phyloP scores from a whole-genome alignment of 2,113 vertebrate species.

The Aviceda subcristata region DNA sequence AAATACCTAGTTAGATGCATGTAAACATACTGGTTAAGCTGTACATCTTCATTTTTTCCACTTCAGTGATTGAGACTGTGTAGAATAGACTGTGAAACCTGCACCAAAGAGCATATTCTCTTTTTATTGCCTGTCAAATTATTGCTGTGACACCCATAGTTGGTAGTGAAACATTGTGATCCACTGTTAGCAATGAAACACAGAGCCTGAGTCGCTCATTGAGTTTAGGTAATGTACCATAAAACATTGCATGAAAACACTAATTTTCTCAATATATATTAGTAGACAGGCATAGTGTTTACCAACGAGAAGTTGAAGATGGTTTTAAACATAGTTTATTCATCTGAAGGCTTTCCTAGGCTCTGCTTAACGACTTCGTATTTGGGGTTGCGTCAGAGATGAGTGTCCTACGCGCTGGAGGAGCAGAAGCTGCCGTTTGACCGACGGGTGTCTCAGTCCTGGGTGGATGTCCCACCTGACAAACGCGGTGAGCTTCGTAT shows the following conservation, averaged over 20 bases:
- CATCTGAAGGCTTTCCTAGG: slow-evolving; percentile 42
- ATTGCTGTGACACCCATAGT: slow-evolving; percentile 63
- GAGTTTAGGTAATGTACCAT: slow-evolving; percentile 84
- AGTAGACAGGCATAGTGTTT: slow-evolving; percentile 72
- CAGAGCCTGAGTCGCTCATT: slow-evolving; percentile 66
- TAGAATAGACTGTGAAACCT: slow-evolving; percentile 65
- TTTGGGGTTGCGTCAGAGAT: background rate
- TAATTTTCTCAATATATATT: slow-evolving; percentile 81
- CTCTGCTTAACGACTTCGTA: background rate
- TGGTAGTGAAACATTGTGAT: slow-evolving; percentile 69
- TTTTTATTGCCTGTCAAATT: slow-evolving; percentile 77
- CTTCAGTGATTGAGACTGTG: slow-evolving; percentile 49
- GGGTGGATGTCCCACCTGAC: background rate
- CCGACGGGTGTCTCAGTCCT: background rate
- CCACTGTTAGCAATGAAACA: slow-evolving; percentile 42
- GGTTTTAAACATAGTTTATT: slow-evolving; percentile 72
- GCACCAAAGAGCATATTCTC: slow-evolving; percentile 62
- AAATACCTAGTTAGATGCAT: slow-evolving; percentile 45
- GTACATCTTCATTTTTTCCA: slow-evolving; percentile 75
- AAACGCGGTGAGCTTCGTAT: background rate
- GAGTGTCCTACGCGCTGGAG: background rate
- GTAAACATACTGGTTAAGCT: slow-evolving; percentile 73
- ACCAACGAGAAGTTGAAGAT: slow-evolving; percentile 63
- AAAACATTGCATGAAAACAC: slow-evolving; percentile 79
- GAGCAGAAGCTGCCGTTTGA: background rate